Percentiles rank a stretch among this genome's conserved stretches.
Evolutionary conservation across 2,888 invertebrate genomes (phyloP).

Genomic region (Dynastes hyllus): DNA sequence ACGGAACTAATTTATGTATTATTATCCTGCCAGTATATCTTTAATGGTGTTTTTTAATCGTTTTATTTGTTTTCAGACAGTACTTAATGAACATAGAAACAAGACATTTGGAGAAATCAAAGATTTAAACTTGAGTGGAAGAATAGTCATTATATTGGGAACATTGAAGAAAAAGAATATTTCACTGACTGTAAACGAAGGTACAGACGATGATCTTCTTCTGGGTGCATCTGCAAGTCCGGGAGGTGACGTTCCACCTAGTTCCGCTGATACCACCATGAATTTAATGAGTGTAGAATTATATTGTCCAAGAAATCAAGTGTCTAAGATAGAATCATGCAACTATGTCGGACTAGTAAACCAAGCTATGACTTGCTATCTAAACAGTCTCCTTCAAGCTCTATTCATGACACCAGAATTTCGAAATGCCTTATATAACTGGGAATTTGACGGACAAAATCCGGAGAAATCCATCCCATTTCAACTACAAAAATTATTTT

Average conservation of each 20-base stretch:
- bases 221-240: conserved; percentile 72
- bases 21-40: too few species aligned
- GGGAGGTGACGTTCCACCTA: conserved; percentile 59
- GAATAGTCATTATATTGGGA: conserved; percentile 62
- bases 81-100: conserved; percentile 69
- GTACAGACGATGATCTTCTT: conserved; percentile 69
- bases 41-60: too few species aligned
- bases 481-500: conserved; percentile 89
- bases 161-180: conserved; percentile 56
- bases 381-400: conserved; percentile 91
- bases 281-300: conserved; percentile 59
- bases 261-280: conserved; percentile 51
- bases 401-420: conserved; percentile 95
- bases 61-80: conserved; percentile 64
- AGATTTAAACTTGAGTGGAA: conserved; percentile 64
- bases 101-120: conserved; percentile 71
- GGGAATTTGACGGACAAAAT: conserved; percentile 83
- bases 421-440: conserved; percentile 89
- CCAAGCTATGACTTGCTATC: conserved; percentile 94
- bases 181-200: conserved; percentile 60
- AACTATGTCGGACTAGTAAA: conserved; percentile 87
- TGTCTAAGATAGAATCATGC: conserved; percentile 58
- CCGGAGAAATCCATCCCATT: conserved; percentile 86
- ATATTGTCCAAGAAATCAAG: conserved; percentile 47
- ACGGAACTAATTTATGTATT: too few species aligned